These are phyloP conservation scores for Punctoribates punctum DNA, from an alignment of 2,888 invertebrate species.

Conservation along the genomic window DNA sequence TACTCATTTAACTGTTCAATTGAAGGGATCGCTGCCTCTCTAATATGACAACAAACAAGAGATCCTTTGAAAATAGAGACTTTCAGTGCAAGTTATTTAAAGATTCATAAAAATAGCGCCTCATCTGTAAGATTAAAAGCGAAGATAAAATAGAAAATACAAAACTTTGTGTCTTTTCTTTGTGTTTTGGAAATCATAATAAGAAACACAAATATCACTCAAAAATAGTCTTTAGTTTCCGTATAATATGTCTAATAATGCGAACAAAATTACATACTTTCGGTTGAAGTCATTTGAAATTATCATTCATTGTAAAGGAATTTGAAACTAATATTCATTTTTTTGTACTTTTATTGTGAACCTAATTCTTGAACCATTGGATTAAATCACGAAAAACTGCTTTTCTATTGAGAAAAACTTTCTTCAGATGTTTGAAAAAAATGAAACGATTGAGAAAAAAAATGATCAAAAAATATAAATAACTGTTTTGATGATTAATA, in stretches of 20 bases:
- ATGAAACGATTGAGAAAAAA: conserved; percentile 4
- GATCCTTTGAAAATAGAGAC: too few relatives aligned
- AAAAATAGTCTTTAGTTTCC: neutral
- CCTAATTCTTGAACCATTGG: neutral
- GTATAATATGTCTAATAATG: neutral
- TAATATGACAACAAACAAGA: neutral
- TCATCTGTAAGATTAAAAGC: too few relatives aligned
- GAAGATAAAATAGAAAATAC: neutral
- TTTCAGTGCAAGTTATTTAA: too few relatives aligned
- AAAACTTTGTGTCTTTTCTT: neutral
- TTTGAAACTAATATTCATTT: too few relatives aligned
- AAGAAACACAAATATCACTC: neutral
- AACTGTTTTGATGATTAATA: conserved; percentile 8
- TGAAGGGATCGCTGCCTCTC: neutral
- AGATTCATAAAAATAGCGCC: too few relatives aligned
- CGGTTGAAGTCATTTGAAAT: neutral
- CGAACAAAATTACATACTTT: neutral
- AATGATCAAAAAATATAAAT: conserved; percentile 20
- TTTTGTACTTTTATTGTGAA: neutral
- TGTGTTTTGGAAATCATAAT: neutral
- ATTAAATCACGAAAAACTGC: neutral
- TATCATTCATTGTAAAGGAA: neutral
- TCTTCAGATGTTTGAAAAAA: neutral
- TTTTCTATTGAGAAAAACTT: conserved; percentile 8
- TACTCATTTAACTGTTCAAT: neutral